Base-by-base conservation (phyloP, 2,113 vertebrate genomes). In the Onychostoma macrolepis region DNA sequence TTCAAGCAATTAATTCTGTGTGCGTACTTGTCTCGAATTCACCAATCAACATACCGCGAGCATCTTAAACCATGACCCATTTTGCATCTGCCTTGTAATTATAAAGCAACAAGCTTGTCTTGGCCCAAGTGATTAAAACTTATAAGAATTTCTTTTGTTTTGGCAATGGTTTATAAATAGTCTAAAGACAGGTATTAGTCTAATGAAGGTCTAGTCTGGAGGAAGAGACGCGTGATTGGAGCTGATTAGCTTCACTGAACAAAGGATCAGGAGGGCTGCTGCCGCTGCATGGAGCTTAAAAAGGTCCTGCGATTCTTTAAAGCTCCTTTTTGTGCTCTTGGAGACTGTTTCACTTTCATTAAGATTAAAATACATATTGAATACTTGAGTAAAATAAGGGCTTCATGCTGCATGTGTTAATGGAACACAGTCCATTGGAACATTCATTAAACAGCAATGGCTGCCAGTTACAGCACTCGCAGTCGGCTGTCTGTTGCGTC, bases 171-270 rank as follows among this genome's bases (percentile, higher is more conserved):
- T 74, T 81, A 28, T 74, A 56, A 80, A 71, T 36, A 69, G 41
- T 86, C 43, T 45, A 61, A 80, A 71, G 78, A 58, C 48, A 74
- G 77, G 65, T 86, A 80, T 81, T 43, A 86, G 36, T 72, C 48
- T 61, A 81, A 74, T 78, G 43, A 33, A 45, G 50, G 48, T 28
- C 56, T 48, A 30, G 41, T 67, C 78, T 43, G 19, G 36, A 79
- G 80, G 61, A 67, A 30, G 61, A 45, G 38, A 63, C 9, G 56
- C n/a, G 21, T 65, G 80, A 81, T 28, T 81, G 80, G n/a, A 81
- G 58, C 63, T 67, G 80, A 43, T 69, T 30, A 83, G 61, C 9
- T 63, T 81, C n/a, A n/a, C 41, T 48, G 41, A 82, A 82, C 61
- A 82, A 43, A 67, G 38, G 21, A n/a, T 80, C 53, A 58, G 50